phyloP scores from a whole-genome alignment of 2,113 vertebrate genomes.

The Helogale parvula region DNA sequence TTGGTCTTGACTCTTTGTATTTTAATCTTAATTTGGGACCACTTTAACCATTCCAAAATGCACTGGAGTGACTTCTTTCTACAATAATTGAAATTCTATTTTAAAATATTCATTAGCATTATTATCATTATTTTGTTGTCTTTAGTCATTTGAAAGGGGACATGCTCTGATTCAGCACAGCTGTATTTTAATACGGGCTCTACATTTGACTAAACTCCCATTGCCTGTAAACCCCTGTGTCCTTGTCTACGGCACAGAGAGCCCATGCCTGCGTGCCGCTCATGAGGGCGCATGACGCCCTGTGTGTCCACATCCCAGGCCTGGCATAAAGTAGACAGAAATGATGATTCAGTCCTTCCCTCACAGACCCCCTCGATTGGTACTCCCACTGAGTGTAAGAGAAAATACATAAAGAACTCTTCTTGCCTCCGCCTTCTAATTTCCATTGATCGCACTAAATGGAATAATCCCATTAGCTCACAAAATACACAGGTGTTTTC shows the following conservation, averaged over 20 bases:
- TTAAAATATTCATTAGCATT: not conserved
- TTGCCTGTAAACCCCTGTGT: not conserved
- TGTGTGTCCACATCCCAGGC: not conserved
- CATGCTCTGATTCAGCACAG: not conserved
- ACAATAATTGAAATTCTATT: not conserved
- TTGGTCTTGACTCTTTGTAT: not conserved
- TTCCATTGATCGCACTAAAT: not conserved
- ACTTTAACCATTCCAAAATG: not conserved
- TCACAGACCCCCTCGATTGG: too few species aligned
- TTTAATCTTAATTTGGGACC: not conserved
- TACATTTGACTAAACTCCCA: not conserved
- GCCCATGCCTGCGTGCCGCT: rapidly evolving
- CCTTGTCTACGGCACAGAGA: not conserved
- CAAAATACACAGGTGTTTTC: not conserved
- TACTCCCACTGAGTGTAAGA: not conserved
- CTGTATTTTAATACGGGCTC: not conserved
- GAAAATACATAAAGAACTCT: not conserved
- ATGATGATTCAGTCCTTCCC: not conserved
- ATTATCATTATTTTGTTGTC: not conserved
- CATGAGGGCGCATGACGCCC: rapidly evolving
- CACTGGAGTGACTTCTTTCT: not conserved
- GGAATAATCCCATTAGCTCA: not conserved
- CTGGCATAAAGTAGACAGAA: not conserved
- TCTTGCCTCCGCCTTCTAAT: not conserved
- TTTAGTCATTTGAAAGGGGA: not conserved